These are phyloP conservation scores for Arenicola marina DNA, from an alignment of 2,888 invertebrate species.

Conservation along the genomic window DNA sequence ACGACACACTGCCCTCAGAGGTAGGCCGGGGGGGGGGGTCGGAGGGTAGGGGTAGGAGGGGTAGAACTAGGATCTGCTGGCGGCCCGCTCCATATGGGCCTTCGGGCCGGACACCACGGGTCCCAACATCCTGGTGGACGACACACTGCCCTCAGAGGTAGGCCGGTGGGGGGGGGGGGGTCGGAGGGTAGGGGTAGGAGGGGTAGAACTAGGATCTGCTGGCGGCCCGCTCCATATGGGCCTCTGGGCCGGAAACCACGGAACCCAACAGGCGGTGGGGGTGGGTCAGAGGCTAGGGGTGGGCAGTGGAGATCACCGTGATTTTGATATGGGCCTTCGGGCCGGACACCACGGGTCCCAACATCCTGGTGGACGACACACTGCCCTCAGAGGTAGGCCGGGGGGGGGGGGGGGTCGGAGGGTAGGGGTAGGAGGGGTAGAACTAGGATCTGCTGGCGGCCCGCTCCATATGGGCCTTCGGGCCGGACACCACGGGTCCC, in stretches of 20 bases:
- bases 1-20: slow-evolving; percentile 97
- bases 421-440: slow-evolving; percentile 99
- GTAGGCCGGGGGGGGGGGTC: slow-evolving; percentile 86
- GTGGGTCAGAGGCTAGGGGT: no score
- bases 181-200: slow-evolving; percentile 98
- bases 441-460: slow-evolving; percentile 99
- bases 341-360: slow-evolving; percentile 90
- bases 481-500: slow-evolving; percentile 90
- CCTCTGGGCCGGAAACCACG: slow-evolving; percentile 99
- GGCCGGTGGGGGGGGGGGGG: no score
- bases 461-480: slow-evolving; percentile 99
- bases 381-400: no score
- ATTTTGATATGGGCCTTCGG: slow-evolving; percentile 99
- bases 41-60: slow-evolving; percentile 99
- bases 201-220: slow-evolving; percentile 99
- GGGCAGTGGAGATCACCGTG: no score
- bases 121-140: slow-evolving; percentile 98
- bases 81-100: slow-evolving; percentile 98
- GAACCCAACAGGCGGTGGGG: no score
- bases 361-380: slow-evolving; percentile 98
- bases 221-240: slow-evolving; percentile 98
- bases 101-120: slow-evolving; percentile 94
- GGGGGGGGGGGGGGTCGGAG: no score
- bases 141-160: slow-evolving; percentile 95
- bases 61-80: slow-evolving; percentile 99